phyloP scores from a whole-genome alignment of 2,888 invertebrate species.

The Scaptomyza polygonia region DNA sequence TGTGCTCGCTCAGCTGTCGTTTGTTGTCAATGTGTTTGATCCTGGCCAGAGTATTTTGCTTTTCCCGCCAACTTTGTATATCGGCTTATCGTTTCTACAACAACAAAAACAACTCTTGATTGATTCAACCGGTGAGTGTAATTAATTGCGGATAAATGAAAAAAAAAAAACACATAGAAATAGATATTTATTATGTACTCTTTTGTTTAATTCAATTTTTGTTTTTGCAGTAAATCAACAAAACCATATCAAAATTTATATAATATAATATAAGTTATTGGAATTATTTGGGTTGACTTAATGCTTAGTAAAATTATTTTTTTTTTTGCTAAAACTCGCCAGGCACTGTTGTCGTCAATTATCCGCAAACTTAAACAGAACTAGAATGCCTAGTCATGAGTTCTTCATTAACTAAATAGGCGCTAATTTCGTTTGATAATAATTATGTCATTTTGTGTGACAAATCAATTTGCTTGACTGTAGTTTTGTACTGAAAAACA shows the following conservation, averaged over 20 bases:
- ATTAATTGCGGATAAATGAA: conserved; percentile 7
- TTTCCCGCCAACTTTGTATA: conserved; percentile 38
- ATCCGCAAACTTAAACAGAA: conserved; percentile 27
- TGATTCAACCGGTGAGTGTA: conserved; percentile 57
- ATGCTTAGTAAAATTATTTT: conserved; percentile 34
- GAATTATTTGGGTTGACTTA: conserved; percentile 20
- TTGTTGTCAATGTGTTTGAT: conserved; percentile 66
- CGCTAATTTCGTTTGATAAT: conserved; percentile 41
- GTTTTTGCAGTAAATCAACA: conserved; percentile 48
- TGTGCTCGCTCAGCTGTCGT: conserved; percentile 72
- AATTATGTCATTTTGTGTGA: conserved; percentile 40
- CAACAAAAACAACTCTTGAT: conserved; percentile 40
- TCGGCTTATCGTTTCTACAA: conserved; percentile 12
- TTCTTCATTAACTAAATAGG: conserved; percentile 22
- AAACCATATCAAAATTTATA: conserved; percentile 21
- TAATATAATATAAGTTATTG: conserved; percentile 17
- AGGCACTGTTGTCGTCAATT: conserved; percentile 30
- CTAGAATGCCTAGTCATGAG: conserved; percentile 25
- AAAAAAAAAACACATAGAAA: neutral
- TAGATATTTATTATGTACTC: conserved; percentile 9
- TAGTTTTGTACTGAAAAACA: conserved; percentile 7
- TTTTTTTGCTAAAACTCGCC: conserved; percentile 28
- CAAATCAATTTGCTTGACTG: conserved; percentile 38
- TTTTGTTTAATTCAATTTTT: conserved; percentile 36
- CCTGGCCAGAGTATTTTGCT: conserved; percentile 55